These are phyloP conservation scores for Danio kyathit DNA, from an alignment of 2,797 vertebrate genomes.

Conservation along the genomic window DNA sequence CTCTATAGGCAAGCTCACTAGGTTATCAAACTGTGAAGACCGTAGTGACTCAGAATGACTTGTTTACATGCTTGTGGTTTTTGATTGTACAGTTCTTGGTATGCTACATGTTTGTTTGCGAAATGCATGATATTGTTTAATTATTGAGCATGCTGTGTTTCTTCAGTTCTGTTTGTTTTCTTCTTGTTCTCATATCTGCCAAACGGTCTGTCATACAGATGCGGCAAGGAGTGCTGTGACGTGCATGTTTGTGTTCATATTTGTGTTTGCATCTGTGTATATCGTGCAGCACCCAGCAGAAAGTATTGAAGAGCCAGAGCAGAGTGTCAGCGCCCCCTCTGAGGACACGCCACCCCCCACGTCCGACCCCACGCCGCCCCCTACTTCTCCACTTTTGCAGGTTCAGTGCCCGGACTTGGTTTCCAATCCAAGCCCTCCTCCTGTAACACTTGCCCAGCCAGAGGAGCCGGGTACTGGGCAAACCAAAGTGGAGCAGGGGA, in stretches of 20 bases:
- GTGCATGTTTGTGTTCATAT: conserved; percentile 47
- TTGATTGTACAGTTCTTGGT: conserved; percentile 64
- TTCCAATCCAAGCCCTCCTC: conserved; percentile 63
- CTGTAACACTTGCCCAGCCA: conserved; percentile 20
- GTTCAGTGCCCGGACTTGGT: conserved; percentile 63
- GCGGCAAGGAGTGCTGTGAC: neutral
- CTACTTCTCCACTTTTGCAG: conserved; percentile 62
- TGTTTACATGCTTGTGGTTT: conserved; percentile 66
- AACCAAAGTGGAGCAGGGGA: conserved; percentile 63
- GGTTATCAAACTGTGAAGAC: conserved; percentile 53
- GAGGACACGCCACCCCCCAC: conserved; percentile 74
- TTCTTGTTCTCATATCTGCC: conserved; percentile 37
- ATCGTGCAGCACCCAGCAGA: conserved; percentile 85
- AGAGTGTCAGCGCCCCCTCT: conserved; percentile 68
- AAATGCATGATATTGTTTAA: conserved; percentile 54
- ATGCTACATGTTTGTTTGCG: conserved; percentile 41
- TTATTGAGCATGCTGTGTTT: conserved; percentile 50
- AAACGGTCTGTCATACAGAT: conserved; percentile 19
- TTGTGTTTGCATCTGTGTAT: conserved; percentile 78
- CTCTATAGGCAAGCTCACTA: neutral
- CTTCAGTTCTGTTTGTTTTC: conserved; percentile 31
- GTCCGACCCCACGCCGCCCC: conserved; percentile 45
- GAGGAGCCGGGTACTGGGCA: conserved; percentile 66
- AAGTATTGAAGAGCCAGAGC: conserved; percentile 74
- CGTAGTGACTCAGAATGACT: conserved; percentile 65